Evolutionary conservation across 2,888 invertebrate genomes (phyloP).

Genomic region (Volucella inanis): DNA sequence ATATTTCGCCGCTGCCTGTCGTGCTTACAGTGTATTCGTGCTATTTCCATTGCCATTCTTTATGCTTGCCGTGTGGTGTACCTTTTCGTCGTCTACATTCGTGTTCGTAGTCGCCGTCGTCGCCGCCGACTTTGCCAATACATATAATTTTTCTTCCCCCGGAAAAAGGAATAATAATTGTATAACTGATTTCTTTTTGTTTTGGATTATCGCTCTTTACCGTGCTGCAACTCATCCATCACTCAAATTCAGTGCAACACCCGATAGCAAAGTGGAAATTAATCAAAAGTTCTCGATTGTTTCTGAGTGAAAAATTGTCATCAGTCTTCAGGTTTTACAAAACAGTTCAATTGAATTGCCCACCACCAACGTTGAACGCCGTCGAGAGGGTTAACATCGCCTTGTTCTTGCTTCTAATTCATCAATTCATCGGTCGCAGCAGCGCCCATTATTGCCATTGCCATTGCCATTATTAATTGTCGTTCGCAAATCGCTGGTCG

Average conservation of each 20-base stretch:
- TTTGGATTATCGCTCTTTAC: conserved; percentile 56
- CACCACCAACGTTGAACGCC: neutral
- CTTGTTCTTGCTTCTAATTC: neutral
- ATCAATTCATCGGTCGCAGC: neutral
- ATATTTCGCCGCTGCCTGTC: conserved; percentile 44
- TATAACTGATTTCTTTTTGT: conserved; percentile 62
- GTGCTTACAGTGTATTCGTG: neutral
- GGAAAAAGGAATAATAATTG: conserved; percentile 67
- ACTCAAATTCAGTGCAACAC: conserved; percentile 38
- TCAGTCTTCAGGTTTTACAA: conserved; percentile 42
- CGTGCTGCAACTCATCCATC: conserved; percentile 62
- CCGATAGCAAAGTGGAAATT: conserved; percentile 60
- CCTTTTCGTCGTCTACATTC: conserved; percentile 32
- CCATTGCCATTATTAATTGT: no score
- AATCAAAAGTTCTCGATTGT: conserved; percentile 50
- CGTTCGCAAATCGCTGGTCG: neutral
- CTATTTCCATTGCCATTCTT: neutral
- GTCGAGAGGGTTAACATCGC: conserved; percentile 1
- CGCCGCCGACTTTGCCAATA: conserved; percentile 66
- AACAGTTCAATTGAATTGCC: conserved; percentile 10
- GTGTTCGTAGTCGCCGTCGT: conserved; percentile 55
- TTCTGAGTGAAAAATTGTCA: conserved; percentile 33
- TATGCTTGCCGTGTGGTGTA: conserved; percentile 9
- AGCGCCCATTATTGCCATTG: neutral
- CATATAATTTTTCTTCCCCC: conserved; percentile 67